Conservation (phyloP, 2,888 invertebrate genomes). For the Vesta saturnalis region DNA sequence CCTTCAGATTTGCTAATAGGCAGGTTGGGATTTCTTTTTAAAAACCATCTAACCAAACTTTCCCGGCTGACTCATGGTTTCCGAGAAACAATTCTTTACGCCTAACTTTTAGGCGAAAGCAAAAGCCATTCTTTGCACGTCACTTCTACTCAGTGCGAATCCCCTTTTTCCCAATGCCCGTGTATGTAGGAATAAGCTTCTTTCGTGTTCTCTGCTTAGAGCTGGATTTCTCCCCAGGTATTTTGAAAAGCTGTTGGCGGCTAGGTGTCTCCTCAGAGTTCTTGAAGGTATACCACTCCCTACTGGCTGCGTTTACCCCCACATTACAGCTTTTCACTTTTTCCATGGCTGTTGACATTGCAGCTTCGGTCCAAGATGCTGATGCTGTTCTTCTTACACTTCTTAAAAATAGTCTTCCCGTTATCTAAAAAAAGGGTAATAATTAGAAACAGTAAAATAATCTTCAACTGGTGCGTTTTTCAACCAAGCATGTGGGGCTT, state of each 20-base stretch:
- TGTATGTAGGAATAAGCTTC: constrained; percentile 38
- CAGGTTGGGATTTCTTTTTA: constrained; percentile 42
- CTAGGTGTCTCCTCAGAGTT: constrained; percentile 17
- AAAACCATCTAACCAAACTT: constrained; percentile 47
- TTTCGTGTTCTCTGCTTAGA: constrained; percentile 36
- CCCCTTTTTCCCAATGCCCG: constrained; percentile 42
- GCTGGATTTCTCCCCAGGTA: constrained; percentile 1
- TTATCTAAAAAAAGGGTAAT: too few species aligned
- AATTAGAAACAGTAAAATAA: too few species aligned
- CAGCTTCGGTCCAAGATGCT: not conserved
- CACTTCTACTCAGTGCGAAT: not conserved
- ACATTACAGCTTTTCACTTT: not conserved
- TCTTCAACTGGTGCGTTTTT: too few species aligned
- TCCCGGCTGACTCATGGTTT: constrained; percentile 45
- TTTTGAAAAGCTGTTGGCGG: constrained; percentile 2
- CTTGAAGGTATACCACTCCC: constrained; percentile 5
- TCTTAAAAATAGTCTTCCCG: too few species aligned
- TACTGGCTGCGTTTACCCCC: not conserved
- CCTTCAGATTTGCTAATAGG: constrained; percentile 22
- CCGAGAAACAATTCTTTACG: constrained; percentile 28
- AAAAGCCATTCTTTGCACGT: constrained; percentile 19
- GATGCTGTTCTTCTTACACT: not conserved
- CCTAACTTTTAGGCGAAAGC: constrained; percentile 11
- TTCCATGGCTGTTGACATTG: not conserved
- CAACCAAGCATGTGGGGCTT: too few species aligned